These are phyloP conservation scores for Rhagonycha fulva DNA, from an alignment of 2,888 invertebrate species.

Conservation along the genomic window DNA sequence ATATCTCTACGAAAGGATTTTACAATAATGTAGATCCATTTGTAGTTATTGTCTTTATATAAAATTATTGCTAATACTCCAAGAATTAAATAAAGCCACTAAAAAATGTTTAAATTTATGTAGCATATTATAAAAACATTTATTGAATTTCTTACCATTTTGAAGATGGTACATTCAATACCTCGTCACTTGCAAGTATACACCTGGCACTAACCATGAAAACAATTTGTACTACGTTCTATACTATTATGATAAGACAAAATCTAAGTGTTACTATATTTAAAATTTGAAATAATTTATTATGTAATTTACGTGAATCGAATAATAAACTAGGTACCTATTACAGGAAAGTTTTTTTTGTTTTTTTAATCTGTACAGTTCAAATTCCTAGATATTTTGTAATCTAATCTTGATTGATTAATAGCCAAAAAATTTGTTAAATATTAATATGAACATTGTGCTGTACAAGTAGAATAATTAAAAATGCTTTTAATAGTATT, in stretches of 20 bases:
- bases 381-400: neutral
- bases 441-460: neutral
- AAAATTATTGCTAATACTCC: slow-evolving; percentile 26
- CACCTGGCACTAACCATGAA: neutral
- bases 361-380: neutral
- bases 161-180: neutral
- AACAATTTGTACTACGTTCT: neutral
- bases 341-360: neutral
- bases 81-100: slow-evolving; percentile 3
- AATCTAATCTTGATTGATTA: neutral
- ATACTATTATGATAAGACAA: neutral
- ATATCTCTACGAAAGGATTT: slow-evolving; percentile 69
- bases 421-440: neutral
- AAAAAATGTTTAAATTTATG: neutral
- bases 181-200: neutral
- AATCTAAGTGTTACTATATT: neutral
- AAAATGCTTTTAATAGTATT: too few species aligned
- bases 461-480: too few species aligned
- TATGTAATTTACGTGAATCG: neutral
- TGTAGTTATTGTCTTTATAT: slow-evolving; percentile 38
- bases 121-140: neutral
- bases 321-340: neutral
- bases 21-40: slow-evolving; percentile 63
- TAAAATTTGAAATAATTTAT: neutral
- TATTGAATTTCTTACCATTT: neutral